phyloP scores from a whole-genome alignment of 2,888 invertebrate genomes.

The Eustalomyia histrio region DNA sequence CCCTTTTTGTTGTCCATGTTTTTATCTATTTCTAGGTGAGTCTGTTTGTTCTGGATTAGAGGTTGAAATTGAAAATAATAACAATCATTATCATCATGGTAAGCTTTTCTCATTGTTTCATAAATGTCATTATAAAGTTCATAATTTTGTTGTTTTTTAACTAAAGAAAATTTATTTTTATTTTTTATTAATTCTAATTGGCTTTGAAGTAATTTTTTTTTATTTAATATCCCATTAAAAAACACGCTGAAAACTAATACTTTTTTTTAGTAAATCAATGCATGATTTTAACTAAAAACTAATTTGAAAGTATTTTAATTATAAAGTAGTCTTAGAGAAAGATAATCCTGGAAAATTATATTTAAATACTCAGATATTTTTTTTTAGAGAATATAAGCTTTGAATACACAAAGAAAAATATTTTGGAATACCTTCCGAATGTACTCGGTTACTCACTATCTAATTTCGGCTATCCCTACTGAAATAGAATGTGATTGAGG shows the following conservation, averaged over 20 bases:
- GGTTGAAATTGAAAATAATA: conserved; percentile 80
- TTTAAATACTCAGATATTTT: too few species aligned
- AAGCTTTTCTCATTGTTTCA: conserved; percentile 79
- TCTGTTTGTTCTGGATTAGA: conserved; percentile 80
- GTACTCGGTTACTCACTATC: too few species aligned
- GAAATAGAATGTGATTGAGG: too few species aligned
- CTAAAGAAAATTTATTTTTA: conserved; percentile 31
- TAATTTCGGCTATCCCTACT: too few species aligned
- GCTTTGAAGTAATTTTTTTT: conserved; percentile 16
- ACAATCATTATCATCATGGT: conserved; percentile 79
- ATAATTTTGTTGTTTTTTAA: conserved; percentile 57
- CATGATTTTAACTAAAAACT: conserved; percentile 20
- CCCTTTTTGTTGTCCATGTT: conserved; percentile 53
- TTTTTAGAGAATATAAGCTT: too few species aligned
- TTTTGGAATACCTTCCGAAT: too few species aligned
- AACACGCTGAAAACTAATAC: conserved; percentile 8
- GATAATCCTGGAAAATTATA: too few species aligned
- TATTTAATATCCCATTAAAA: neutral
- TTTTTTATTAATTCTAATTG: conserved; percentile 29
- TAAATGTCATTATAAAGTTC: conserved; percentile 76
- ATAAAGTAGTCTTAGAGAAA: too few species aligned
- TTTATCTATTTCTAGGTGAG: conserved; percentile 76
- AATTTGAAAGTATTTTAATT: neutral
- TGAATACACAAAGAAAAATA: too few species aligned
- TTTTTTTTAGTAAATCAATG: neutral